Conservation (phyloP, 2,888 invertebrate species). For the Sinopyrophorus schimmeli region DNA sequence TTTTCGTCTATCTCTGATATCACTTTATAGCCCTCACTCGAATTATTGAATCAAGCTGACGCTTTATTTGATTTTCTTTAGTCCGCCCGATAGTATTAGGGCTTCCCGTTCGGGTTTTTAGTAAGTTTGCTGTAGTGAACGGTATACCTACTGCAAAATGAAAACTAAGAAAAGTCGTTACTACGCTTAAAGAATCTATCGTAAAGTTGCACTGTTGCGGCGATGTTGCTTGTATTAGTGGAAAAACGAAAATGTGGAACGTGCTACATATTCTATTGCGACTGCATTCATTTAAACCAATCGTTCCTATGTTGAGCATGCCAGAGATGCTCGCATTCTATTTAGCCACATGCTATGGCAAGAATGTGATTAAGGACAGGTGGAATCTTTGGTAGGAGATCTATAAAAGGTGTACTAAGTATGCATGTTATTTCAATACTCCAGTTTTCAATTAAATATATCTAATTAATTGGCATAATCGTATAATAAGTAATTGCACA, state of each 20-base stretch:
- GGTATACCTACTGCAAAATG: constrained; percentile 18
- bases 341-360: too few relatives aligned
- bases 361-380: too few relatives aligned
- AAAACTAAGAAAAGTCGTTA: constrained; percentile 21
- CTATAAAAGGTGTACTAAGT: too few relatives aligned
- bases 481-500: too few relatives aligned
- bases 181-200: constrained; percentile 24
- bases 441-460: too few relatives aligned
- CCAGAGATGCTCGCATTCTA: too few relatives aligned
- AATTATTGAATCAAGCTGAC: constrained; percentile 24
- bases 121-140: constrained; percentile 15
- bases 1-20: constrained; percentile 12
- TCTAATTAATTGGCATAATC: too few relatives aligned
- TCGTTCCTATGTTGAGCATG: too few relatives aligned
- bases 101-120: constrained; percentile 20
- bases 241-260: constrained; percentile 29
- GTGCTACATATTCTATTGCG: too few relatives aligned
- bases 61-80: constrained; percentile 26
- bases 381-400: too few relatives aligned
- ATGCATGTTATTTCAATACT: too few relatives aligned
- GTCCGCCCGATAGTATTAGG: constrained; percentile 22
- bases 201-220: constrained; percentile 14
- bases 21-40: constrained; percentile 15
- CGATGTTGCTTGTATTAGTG: constrained; percentile 17
- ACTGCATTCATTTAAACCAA: too few relatives aligned